A percentile compares a stretch with the other conserved stretches of the same genome.
phyloP scores from a whole-genome alignment of 2,888 invertebrate species.

The Noctua fimbriata region DNA sequence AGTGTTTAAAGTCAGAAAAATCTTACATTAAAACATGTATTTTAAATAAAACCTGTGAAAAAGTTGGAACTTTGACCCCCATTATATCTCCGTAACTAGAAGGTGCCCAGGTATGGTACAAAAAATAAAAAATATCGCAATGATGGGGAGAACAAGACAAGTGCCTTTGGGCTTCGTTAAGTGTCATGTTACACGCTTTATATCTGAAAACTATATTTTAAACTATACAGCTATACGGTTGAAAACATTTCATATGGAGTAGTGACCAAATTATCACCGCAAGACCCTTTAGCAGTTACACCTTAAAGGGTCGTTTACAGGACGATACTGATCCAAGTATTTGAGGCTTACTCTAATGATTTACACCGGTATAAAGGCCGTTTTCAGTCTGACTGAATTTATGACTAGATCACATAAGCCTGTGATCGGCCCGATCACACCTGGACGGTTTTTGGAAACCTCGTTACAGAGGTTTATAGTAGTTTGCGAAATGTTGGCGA shows the following conservation, averaged over 20 bases:
- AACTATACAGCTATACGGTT: neutral
- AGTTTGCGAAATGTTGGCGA: conserved; percentile 44
- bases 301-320: conserved; percentile 29
- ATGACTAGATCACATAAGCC: conserved; percentile 51
- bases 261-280: neutral
- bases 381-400: conserved; percentile 56
- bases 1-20: no score
- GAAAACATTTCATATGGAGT: neutral
- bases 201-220: neutral
- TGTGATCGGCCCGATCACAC: conserved; percentile 53
- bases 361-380: conserved; percentile 50
- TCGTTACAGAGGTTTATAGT: conserved; percentile 47
- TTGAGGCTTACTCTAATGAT: conserved; percentile 59
- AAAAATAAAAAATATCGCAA: no score
- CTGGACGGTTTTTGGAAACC: conserved; percentile 54
- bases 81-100: no score
- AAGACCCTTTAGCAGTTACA: conserved; percentile 15
- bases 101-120: no score
- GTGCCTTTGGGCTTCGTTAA: no score
- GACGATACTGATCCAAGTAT: conserved; percentile 42
- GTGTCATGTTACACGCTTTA: no score
- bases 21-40: no score
- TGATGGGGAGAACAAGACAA: no score
- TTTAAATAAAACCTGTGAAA: no score
- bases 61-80: no score